Evolutionary conservation across 2,888 invertebrate species (phyloP), one percentile per base, ranked within the genome.

Genomic region (Drosophila testacea): DNA sequence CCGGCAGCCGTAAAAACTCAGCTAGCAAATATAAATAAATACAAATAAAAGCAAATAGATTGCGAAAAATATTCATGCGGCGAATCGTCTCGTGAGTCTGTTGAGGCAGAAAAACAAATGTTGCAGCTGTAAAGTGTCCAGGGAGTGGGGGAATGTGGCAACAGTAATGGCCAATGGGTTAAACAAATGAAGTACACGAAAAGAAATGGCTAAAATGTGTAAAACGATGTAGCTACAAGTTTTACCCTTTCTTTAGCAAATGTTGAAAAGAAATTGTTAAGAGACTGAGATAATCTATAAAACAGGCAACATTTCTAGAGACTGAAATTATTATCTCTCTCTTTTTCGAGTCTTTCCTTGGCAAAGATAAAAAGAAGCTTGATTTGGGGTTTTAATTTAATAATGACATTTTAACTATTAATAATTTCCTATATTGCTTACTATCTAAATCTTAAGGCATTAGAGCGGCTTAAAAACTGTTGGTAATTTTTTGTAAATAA

Each of bases 11-110:
- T 84, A 84, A 85, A 80, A 74, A 78, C 61, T 68, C 77, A 70
- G 73, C 82, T 74, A 63, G 63, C 70, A 73, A 77, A 79, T 77
- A 87, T 78, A 80, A 82, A 82, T 85, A 83, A 80, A 85, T 84
- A 75, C 70, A 70, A 69, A 70, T 75, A 80, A 88, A 77, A 64
- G 54, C 81, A 73, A 82, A 86, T 83, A 80, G 83, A 87, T 81
- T 66, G 83, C 65, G 67, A 68, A 81, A 78, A 79, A 81, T 79
- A 69, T 83, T 87, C 77, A 75, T 79, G 73, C 57, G 70, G 74
- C 77, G 67, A 77, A 71, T 67, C 59, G 54, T 69, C 77, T 70
- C 61, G 63, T 67, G 67, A 63, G 67, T 67, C 66, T 70, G 57
- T 66, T 79, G 73, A 69, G 77, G 75, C 79, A 72, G 74, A 77